Conservation (phyloP, 2,113 vertebrate genomes). For the Megaceryle torquata region DNA sequence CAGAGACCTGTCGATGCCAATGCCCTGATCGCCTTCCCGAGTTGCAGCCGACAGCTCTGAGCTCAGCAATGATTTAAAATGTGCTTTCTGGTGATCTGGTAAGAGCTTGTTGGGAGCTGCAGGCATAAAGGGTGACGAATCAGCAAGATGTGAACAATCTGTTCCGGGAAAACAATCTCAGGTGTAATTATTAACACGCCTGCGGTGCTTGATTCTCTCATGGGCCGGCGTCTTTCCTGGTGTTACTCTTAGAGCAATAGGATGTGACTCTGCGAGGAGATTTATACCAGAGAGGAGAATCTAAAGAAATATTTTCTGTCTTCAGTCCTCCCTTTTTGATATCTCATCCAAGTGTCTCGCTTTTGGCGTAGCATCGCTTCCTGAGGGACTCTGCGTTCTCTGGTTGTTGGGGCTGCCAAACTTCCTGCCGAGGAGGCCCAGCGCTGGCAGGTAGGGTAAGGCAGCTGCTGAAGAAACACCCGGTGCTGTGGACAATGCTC, state of each 20-base stretch:
- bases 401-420: not conserved
- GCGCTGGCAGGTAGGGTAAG: not conserved
- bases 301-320: not conserved
- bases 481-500: not conserved
- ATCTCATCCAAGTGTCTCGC: rapidly evolving
- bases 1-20: not conserved
- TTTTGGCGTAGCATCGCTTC: rapidly evolving
- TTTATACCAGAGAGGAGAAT: not conserved
- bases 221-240: not conserved
- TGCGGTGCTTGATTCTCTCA: not conserved
- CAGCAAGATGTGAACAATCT: not conserved
- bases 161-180: rapidly evolving
- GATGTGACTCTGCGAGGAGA: not conserved
- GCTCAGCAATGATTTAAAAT: not conserved
- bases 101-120: not conserved
- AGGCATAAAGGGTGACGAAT: not conserved
- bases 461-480: not conserved
- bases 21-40: not conserved
- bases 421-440: too few species aligned
- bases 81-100: not conserved
- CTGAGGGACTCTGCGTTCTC: not conserved
- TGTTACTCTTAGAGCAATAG: not conserved
- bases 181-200: not conserved
- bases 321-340: not conserved
- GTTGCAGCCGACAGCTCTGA: not conserved